Base-by-base conservation (phyloP, 2,888 invertebrate genomes). In the Resseliella maxima region DNA sequence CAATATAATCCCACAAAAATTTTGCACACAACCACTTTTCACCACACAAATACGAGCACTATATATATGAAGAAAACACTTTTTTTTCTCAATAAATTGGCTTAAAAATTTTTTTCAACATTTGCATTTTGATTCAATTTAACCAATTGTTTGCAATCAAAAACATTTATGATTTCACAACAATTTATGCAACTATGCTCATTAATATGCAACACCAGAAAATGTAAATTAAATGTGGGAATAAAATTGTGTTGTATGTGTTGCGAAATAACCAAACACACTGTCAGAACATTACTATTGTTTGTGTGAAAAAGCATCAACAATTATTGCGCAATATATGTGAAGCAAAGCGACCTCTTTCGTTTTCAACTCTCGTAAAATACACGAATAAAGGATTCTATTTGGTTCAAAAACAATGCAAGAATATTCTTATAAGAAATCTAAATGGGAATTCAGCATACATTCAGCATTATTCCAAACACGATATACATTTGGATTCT, bases 241-340 rank as follows among this genome's bases (percentile, higher is more conserved):
- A 72, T 2, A 27, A 72, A 12, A 1, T 12, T 83, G 5, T 64
- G n/a, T 38, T 83, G 38, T 83, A 38, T 83, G 83, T 83, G 24
- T 83, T 83, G 41, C 83, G 83, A 83, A 38, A 36, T n/a, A 83
- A 38, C 38, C 38, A 83, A 83, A 83, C 83, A 83, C 83, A 83
- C 36, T 83, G 83, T 83, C 38, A 83, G 83, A 83, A 38, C 38
- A 38, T n/a, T 38, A 83, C 38, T 83, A 38, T 83, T 83, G 83
- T 83, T 83, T 83, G 83, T 83, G 24, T 38, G 35, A 83, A 83
- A 38, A 83, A 83, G 83, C 83, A 83, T 83, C 83, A 83, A 83
- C 83, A 83, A 83, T 83, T 83, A 83, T 83, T 83, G 83, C 83
- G 83, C 83, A 83, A 83, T 12, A 38, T 83, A 36, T 38, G 5